phyloP scores from a whole-genome alignment of 2,797 vertebrate species.

The Bradypodion pumilum region DNA sequence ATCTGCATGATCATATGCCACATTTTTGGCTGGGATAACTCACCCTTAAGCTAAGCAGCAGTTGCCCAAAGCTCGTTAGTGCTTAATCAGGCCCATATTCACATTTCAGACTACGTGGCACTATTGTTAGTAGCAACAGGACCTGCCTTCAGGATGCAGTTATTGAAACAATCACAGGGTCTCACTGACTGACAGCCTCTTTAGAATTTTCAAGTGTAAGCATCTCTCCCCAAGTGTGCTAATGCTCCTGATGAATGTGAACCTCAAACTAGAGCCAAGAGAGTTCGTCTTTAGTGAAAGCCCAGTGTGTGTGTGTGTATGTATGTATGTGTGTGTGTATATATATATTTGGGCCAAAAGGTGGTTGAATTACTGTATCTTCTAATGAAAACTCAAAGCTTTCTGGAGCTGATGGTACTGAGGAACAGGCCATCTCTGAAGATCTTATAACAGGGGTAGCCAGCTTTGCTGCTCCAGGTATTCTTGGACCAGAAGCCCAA shows the following conservation, averaged over 20 bases:
- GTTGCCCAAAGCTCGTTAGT: conserved; percentile 1
- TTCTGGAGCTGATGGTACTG: no score
- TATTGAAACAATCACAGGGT: conserved; percentile 3
- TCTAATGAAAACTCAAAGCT: no score
- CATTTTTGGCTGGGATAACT: neutral
- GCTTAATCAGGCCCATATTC: neutral
- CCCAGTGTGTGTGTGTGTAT: no score
- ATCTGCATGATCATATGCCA: no score
- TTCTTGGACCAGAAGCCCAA: no score
- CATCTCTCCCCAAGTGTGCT: conserved; percentile 3
- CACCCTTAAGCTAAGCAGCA: neutral
- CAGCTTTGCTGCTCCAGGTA: no score
- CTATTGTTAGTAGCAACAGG: conserved; percentile 31
- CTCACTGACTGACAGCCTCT: neutral
- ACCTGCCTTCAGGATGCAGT: neutral
- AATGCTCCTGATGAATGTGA: conserved; percentile 27
- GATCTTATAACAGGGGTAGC: no score
- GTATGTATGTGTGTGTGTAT: no score
- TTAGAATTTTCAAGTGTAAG: conserved; percentile 5
- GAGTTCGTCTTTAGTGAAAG: no score
- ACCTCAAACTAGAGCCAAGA: neutral
- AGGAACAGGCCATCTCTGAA: no score
- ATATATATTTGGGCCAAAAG: neutral
- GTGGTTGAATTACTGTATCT: no score
- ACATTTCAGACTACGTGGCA: neutral